These are phyloP conservation scores for Nylanderia fulva DNA, from an alignment of 1,140 invertebrate genomes.

Conservation along the genomic window DNA sequence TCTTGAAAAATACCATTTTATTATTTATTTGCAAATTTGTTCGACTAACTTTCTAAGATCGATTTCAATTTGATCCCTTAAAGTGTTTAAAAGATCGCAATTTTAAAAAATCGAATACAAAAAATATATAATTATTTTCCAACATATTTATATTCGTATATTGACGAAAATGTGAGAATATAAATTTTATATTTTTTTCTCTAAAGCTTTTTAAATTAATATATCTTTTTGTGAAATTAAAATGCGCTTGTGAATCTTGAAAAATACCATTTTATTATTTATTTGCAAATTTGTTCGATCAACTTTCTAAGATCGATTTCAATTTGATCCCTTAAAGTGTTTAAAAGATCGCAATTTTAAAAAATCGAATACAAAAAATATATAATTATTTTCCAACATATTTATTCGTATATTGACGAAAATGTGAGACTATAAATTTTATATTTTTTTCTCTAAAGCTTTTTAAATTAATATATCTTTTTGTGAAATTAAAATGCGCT, in stretches of 20 bases:
- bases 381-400: neutral
- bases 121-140: neutral
- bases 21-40: too few species aligned
- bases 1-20: too few species aligned
- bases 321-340: neutral
- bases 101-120: neutral
- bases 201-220: too few species aligned
- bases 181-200: too few species aligned
- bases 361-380: neutral
- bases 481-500: slow-evolving; percentile 7
- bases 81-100: neutral
- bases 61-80: too few species aligned
- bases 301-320: neutral
- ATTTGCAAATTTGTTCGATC: slow-evolving; percentile 1
- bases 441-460: neutral
- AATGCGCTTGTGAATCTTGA: too few species aligned
- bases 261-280: too few species aligned
- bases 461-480: neutral
- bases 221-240: too few species aligned
- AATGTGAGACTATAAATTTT: neutral
- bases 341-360: too few species aligned
- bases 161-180: too few species aligned
- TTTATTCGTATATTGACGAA: neutral
- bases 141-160: too few species aligned
- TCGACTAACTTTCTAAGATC: too few species aligned